A percentile compares a stretch with the other conserved stretches of the same genome.
phyloP scores from a whole-genome alignment of 2,113 vertebrate genomes.

The Engraulis encrasicolus region DNA sequence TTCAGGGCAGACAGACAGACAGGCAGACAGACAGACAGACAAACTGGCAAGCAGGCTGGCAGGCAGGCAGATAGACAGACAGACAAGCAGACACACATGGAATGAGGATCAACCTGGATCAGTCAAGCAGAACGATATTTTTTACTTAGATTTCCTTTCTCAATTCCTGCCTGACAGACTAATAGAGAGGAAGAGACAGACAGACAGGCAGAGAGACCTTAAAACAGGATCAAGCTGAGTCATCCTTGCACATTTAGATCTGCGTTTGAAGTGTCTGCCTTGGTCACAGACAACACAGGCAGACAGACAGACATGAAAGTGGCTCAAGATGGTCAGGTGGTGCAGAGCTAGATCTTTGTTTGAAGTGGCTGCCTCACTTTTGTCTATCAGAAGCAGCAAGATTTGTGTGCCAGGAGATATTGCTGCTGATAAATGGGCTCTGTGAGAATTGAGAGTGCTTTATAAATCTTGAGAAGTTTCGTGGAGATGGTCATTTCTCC shows the following conservation, averaged over 20 bases:
- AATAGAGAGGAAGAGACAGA: background rate
- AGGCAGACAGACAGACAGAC: background rate
- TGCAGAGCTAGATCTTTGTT: too few species aligned
- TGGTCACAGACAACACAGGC: too few species aligned
- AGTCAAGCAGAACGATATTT: too few species aligned
- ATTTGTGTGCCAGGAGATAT: background rate
- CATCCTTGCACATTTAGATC: background rate
- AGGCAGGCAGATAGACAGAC: too few species aligned
- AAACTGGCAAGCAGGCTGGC: background rate
- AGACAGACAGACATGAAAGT: too few species aligned
- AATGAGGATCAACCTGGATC: too few species aligned
- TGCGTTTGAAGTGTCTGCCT: background rate
- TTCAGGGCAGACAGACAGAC: background rate
- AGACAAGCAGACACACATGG: too few species aligned
- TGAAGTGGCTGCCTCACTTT: background rate
- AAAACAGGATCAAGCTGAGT: slow-evolving; percentile 1
- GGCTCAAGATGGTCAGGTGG: too few species aligned
- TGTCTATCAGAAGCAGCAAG: background rate
- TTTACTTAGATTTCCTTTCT: too few species aligned
- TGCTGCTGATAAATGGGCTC: background rate
- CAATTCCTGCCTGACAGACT: too few species aligned
- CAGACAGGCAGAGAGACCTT: background rate
- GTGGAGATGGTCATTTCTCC: background rate
- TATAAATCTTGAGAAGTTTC: too few species aligned
- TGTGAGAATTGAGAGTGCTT: too few species aligned